These are phyloP conservation scores for Cordylochernes scorpioides DNA, from an alignment of 2,888 invertebrate species.

Conservation along the genomic window DNA sequence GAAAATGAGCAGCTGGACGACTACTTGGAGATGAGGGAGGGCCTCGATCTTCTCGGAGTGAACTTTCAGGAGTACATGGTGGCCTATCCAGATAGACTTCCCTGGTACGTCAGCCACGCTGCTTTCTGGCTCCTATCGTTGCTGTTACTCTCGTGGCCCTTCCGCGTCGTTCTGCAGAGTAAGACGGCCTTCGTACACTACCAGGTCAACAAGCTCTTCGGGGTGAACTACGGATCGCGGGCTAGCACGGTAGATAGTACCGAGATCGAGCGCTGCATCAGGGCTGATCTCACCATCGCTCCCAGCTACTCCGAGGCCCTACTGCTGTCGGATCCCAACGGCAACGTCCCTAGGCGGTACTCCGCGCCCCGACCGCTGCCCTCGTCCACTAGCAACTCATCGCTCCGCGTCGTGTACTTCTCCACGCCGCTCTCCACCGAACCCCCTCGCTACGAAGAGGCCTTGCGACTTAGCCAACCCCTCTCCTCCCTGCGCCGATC, in stretches of 20 bases:
- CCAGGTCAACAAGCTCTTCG: constrained; percentile 24
- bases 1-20: constrained; percentile 53
- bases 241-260: constrained; percentile 37
- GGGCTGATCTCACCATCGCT: constrained; percentile 37
- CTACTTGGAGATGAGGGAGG: constrained; percentile 59
- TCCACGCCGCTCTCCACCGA: constrained; percentile 7
- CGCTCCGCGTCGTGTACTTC: constrained; percentile 8
- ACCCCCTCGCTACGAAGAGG: constrained; percentile 37
- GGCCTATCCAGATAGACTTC: constrained; percentile 25
- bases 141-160: constrained; percentile 51
- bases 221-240: constrained; percentile 24
- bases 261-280: constrained; percentile 35
- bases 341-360: constrained; percentile 3
- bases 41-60: constrained; percentile 38
- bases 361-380: constrained; percentile 2
- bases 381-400: constrained; percentile 11
- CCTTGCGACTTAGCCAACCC: constrained; percentile 27
- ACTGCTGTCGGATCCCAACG: constrained; percentile 21
- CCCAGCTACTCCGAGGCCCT: constrained; percentile 58
- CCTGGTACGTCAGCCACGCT: constrained; percentile 36
- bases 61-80: constrained; percentile 26
- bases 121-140: constrained; percentile 48
- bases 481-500: constrained; percentile 13
- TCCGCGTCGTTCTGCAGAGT: constrained; percentile 46
- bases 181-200: constrained; percentile 54